Percentiles rank a stretch among this genome's conserved stretches.
Conservation (phyloP, 2,113 vertebrate species). For the Erythrolamprus reginae region DNA sequence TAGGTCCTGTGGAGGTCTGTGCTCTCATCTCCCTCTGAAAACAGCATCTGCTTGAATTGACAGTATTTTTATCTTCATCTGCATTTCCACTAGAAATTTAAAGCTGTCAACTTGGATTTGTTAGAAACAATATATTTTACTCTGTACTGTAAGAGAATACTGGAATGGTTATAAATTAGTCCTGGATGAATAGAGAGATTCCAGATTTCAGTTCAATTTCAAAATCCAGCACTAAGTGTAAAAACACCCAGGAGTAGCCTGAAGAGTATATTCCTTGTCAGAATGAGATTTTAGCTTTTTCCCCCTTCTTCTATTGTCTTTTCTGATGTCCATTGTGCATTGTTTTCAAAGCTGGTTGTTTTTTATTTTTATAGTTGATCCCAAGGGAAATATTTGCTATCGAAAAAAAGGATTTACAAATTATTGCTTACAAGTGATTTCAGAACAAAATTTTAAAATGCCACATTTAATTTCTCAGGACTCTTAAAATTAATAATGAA, state of each 20-base stretch:
- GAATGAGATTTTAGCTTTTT: neutral
- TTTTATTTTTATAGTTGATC: neutral
- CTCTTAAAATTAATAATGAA: neutral
- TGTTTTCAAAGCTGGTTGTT: neutral
- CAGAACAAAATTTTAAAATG: neutral
- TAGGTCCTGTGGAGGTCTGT: neutral
- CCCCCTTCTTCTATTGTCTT: neutral
- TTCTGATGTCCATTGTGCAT: neutral
- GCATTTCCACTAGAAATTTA: neutral
- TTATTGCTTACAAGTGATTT: neutral
- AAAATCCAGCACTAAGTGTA: neutral
- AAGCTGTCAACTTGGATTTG: neutral
- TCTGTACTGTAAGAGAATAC: neutral
- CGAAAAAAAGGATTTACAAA: neutral
- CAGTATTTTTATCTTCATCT: neutral
- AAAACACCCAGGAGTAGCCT: neutral
- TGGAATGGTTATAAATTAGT: neutral
- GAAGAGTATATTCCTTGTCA: neutral
- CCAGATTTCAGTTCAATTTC: neutral
- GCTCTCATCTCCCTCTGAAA: neutral
- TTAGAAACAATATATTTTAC: neutral
- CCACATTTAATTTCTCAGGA: neutral
- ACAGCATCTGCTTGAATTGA: neutral
- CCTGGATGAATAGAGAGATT: neutral
- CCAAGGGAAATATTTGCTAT: neutral